Evolutionary conservation across 2,113 vertebrate species (phyloP).

Genomic region (Vireo altiloquus): DNA sequence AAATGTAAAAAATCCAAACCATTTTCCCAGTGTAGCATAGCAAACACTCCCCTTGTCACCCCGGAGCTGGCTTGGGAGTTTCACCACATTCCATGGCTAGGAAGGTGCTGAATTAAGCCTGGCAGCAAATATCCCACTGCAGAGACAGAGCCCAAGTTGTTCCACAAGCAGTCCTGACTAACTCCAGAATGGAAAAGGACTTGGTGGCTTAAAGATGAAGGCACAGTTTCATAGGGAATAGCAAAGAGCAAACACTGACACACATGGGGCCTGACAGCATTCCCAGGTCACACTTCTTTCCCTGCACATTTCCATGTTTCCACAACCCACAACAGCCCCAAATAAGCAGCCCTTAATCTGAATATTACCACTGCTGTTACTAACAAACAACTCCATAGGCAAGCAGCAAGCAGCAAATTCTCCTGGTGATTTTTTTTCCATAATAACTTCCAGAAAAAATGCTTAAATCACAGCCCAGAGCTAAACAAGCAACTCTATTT

Average conservation of each 20-base stretch:
- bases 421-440: not conserved
- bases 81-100: accelerated
- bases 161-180: not conserved
- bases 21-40: not conserved
- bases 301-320: not conserved
- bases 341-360: not conserved
- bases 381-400: not conserved
- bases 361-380: not conserved
- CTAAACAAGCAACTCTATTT: not conserved
- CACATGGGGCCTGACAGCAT: accelerated
- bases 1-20: not conserved
- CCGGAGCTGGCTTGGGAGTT: not conserved
- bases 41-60: not conserved
- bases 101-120: not conserved
- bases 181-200: not conserved
- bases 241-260: not conserved
- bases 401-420: not conserved
- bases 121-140: not conserved
- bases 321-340: not conserved
- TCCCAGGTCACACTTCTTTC: no score
- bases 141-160: not conserved
- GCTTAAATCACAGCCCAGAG: not conserved
- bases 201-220: not conserved
- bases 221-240: not conserved
- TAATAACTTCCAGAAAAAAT: constrained; percentile 30